phyloP scores from a whole-genome alignment of 2,888 invertebrate species.

The Smittia aterrima region DNA sequence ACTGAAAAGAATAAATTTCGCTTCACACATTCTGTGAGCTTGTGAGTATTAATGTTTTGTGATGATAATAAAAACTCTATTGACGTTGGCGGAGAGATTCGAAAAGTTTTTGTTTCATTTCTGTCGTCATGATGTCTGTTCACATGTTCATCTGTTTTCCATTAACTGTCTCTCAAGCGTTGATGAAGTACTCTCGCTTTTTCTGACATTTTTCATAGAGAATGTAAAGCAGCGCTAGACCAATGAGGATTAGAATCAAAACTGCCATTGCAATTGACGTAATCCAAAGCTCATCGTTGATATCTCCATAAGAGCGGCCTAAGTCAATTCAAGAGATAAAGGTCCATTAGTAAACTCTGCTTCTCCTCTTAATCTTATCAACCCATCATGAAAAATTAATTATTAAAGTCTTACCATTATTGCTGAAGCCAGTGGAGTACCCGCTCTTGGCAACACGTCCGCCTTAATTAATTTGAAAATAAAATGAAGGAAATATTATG shows the following conservation, averaged over 20 bases:
- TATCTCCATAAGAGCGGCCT: constrained; percentile 32
- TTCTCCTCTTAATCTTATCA: too few relatives aligned
- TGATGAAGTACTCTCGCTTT: constrained; percentile 31
- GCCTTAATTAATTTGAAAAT: neutral
- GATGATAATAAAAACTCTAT: neutral
- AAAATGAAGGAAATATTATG: too few relatives aligned
- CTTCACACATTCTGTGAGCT: too few relatives aligned
- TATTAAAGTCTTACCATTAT: neutral
- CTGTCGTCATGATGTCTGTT: constrained; percentile 4
- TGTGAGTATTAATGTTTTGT: too few relatives aligned
- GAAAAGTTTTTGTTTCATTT: neutral
- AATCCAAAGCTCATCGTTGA: constrained; percentile 29
- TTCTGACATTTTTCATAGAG: constrained; percentile 34
- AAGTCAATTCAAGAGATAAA: neutral
- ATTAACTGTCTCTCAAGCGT: neutral
- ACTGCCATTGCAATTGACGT: constrained; percentile 27
- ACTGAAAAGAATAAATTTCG: too few relatives aligned
- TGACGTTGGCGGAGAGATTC: too few relatives aligned
- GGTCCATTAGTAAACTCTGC: too few relatives aligned
- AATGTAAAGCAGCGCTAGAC: constrained; percentile 18
- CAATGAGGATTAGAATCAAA: constrained; percentile 7
- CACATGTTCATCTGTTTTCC: neutral
- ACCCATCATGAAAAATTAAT: too few relatives aligned
- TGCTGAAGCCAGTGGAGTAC: neutral
- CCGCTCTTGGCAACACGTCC: constrained; percentile 3